These are phyloP conservation scores for Panthera leo DNA, from an alignment of 2,113 vertebrate genomes.

Conservation along the genomic window DNA sequence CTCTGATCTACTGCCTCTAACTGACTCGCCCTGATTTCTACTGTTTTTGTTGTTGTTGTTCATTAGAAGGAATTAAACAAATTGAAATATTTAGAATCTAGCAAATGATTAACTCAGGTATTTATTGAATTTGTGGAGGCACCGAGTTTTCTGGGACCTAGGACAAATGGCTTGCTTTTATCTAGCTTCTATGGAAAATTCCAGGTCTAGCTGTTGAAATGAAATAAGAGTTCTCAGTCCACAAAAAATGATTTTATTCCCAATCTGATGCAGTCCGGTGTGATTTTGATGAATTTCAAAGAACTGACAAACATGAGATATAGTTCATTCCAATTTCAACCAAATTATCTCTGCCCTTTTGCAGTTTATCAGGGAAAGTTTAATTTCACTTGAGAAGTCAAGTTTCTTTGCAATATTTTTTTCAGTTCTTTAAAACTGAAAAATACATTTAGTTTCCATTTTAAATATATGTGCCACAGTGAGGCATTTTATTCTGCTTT, in stretches of 20 bases:
- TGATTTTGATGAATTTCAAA: slow-evolving; percentile 27
- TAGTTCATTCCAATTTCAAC: neutral
- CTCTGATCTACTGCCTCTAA: too few relatives aligned
- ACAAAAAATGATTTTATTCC: neutral
- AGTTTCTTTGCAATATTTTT: neutral
- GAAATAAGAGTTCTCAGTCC: neutral
- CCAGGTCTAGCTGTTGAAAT: neutral
- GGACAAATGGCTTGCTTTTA: neutral
- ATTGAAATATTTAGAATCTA: neutral
- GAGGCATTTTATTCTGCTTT: neutral
- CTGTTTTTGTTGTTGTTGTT: neutral
- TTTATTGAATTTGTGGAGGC: neutral
- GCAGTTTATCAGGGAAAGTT: neutral
- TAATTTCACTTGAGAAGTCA: slow-evolving; percentile 5
- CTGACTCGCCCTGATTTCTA: neutral
- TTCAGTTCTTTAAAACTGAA: neutral
- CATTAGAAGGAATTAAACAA: neutral
- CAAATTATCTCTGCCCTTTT: neutral
- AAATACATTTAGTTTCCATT: neutral
- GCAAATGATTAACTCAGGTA: neutral
- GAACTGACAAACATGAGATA: neutral
- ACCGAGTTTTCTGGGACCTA: neutral
- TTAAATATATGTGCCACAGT: neutral
- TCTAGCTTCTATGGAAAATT: neutral
- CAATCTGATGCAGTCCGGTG: neutral